Conservation (phyloP, 2,797 vertebrate species). For the Potorous gilbertii region DNA sequence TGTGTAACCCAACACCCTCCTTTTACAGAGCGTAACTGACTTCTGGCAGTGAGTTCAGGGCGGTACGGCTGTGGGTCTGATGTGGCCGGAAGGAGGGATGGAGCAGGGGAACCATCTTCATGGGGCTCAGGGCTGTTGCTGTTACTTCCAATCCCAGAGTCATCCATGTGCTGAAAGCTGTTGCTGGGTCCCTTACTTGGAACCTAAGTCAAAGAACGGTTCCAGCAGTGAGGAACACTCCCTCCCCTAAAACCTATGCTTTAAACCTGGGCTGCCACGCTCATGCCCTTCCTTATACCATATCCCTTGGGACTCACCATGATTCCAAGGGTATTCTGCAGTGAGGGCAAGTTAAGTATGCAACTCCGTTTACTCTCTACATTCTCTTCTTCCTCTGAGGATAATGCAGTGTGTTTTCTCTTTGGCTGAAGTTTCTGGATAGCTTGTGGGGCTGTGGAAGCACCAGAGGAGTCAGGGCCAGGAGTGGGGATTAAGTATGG, state of each 20-base stretch:
- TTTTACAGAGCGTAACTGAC: neutral
- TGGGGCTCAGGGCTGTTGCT: slow-evolving; percentile 47
- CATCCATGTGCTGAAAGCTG: neutral
- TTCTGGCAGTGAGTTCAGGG: neutral
- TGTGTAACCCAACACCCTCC: neutral
- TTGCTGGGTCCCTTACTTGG: neutral
- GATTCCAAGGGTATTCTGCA: slow-evolving; percentile 27
- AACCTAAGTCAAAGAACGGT: neutral
- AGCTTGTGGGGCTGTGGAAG: slow-evolving; percentile 70
- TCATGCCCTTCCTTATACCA: neutral
- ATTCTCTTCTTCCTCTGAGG: slow-evolving; percentile 77
- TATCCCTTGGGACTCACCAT: slow-evolving; percentile 78
- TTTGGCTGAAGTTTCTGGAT: slow-evolving; percentile 74
- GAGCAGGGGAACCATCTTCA: slow-evolving; percentile 61
- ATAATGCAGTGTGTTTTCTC: slow-evolving; percentile 57
- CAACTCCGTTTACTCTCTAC: neutral
- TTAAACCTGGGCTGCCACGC: neutral
- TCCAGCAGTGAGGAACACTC: neutral
- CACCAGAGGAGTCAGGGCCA: slow-evolving; percentile 1
- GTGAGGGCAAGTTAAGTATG: slow-evolving; percentile 16
- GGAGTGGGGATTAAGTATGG: neutral
- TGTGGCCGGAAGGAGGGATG: neutral
- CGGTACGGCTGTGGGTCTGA: neutral
- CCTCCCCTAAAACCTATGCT: slow-evolving; percentile 35
- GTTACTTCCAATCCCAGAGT: neutral